Conservation (phyloP, 2,113 vertebrate species). For the Microcebus tavaratra region DNA sequence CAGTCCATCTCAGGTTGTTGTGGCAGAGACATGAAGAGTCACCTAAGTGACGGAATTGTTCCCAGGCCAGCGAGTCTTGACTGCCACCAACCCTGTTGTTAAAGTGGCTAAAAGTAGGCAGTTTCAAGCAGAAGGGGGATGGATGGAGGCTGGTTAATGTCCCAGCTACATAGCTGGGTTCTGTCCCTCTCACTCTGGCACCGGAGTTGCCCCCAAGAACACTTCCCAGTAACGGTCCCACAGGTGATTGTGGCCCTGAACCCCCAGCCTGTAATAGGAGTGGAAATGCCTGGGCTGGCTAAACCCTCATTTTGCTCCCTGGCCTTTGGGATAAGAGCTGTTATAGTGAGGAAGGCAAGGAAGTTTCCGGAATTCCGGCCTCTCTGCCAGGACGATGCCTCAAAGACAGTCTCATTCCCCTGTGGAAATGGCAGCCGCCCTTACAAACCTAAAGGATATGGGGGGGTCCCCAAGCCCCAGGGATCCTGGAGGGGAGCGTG, state of each 20-base stretch:
- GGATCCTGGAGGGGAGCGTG: accelerated
- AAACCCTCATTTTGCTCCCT: accelerated
- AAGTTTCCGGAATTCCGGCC: not conserved
- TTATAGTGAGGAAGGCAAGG: not conserved
- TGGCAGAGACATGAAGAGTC: not conserved
- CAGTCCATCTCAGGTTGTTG: not conserved
- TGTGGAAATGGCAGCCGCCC: not conserved
- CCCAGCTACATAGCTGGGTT: accelerated
- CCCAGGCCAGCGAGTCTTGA: not conserved
- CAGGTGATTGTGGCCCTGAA: not conserved
- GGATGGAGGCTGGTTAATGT: not conserved
- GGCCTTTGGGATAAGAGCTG: not conserved
- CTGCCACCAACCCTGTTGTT: not conserved
- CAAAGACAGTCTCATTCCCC: not conserved
- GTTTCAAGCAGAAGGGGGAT: not conserved
- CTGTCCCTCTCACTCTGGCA: not conserved
- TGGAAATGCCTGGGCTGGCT: accelerated
- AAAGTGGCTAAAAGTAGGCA: not conserved
- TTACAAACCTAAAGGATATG: not conserved
- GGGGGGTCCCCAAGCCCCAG: too few relatives aligned
- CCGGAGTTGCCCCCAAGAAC: too few relatives aligned
- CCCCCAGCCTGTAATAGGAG: too few relatives aligned
- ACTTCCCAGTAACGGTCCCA: accelerated
- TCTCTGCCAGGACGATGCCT: not conserved
- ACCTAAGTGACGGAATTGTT: not conserved